Evolutionary conservation across 2,797 vertebrate species (phyloP).

Genomic region (Onychomys torridus): DNA sequence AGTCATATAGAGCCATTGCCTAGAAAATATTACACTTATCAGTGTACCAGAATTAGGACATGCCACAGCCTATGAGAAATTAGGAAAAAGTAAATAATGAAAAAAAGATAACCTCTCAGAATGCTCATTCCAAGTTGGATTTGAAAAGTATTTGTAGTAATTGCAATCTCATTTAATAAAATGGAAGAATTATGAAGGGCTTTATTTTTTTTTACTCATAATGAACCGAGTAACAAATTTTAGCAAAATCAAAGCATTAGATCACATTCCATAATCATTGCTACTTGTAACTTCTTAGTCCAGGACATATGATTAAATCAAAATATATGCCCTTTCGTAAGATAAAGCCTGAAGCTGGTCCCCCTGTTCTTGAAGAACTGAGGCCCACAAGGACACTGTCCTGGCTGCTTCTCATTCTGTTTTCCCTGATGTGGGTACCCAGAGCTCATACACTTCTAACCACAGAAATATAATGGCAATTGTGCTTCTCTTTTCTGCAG

Average conservation of each 20-base stretch:
- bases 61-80: background rate
- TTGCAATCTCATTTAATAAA: background rate
- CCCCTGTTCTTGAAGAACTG: background rate
- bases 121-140: background rate
- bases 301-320: background rate
- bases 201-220: constrained; percentile 1
- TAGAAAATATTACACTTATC: background rate
- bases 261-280: background rate
- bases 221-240: background rate
- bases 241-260: background rate
- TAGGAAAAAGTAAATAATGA: background rate
- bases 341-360: background rate
- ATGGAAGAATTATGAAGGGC: background rate
- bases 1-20: background rate
- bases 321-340: background rate
- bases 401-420: background rate
- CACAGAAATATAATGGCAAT: background rate
- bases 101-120: background rate
- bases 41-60: background rate
- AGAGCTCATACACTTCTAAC: background rate
- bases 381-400: background rate
- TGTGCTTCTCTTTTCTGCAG: background rate
- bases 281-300: background rate
- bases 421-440: background rate
- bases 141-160: background rate